Conservation (phyloP, 1,140 invertebrate species). For the Heterodera schachtii region DNA sequence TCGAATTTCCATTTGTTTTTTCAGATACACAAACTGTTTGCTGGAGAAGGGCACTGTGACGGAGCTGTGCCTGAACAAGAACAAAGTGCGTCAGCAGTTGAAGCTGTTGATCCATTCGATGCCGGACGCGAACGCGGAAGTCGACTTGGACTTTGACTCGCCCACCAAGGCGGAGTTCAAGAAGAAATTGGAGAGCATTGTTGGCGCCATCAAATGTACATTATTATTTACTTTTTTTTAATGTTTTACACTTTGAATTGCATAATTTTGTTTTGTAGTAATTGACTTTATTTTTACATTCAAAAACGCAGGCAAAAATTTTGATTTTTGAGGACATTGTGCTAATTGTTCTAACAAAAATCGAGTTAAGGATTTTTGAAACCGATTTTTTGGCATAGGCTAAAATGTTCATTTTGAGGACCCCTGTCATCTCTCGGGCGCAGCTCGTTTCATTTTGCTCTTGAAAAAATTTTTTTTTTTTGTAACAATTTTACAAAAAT, state of each 20-base stretch:
- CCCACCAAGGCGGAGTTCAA: constrained; percentile 28
- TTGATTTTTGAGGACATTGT: no score
- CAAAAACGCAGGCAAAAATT: no score
- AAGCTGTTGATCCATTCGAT: constrained; percentile 31
- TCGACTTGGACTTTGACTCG: constrained; percentile 43
- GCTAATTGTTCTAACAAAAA: no score
- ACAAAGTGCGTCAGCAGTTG: constrained; percentile 41
- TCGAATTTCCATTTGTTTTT: no score
- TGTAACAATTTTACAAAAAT: no score
- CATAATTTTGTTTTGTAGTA: no score
- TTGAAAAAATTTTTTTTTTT: no score
- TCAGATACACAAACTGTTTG: constrained; percentile 40
- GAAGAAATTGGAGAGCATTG: constrained; percentile 38
- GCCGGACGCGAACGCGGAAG: constrained; percentile 39
- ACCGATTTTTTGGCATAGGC: background rate
- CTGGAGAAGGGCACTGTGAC: constrained; percentile 40
- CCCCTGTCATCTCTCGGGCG: no score
- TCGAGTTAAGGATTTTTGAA: no score
- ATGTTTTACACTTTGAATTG: no score
- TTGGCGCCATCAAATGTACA: constrained; percentile 36
- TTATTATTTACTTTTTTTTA: constrained; percentile 13
- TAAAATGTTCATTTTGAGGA: no score
- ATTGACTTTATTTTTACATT: background rate
- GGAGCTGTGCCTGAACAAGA: constrained; percentile 37
- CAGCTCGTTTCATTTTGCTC: no score